Evolutionary conservation across 2,797 vertebrate genomes (phyloP).

Genomic region (Potorous gilbertii): DNA sequence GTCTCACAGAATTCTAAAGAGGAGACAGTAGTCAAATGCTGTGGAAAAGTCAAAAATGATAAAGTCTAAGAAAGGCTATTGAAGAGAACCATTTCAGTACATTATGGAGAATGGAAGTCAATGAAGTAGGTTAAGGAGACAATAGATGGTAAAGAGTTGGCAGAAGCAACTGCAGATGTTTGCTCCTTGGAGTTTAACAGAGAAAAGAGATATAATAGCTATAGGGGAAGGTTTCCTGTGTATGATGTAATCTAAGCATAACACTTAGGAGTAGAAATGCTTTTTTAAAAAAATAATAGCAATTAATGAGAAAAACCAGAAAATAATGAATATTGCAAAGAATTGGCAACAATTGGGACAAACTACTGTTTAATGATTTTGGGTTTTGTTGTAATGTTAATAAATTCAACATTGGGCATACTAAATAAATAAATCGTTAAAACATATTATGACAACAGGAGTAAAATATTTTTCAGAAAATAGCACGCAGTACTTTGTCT

Average conservation of each 20-base stretch:
- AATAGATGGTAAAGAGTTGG: not conserved
- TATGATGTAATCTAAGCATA: not conserved
- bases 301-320: not conserved
- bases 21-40: not conserved
- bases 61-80: not conserved
- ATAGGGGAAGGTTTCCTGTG: not conserved
- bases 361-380: not conserved
- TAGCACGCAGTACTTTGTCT: not conserved
- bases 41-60: not conserved
- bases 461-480: conserved; percentile 27
- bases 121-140: not conserved
- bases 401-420: conserved; percentile 2
- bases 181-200: not conserved
- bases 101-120: not conserved
- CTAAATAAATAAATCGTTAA: conserved; percentile 15
- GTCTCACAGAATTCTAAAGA: not conserved
- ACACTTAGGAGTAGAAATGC: not conserved
- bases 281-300: not conserved
- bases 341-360: not conserved
- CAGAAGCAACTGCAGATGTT: not conserved
- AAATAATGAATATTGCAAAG: not conserved
- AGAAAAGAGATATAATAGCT: not conserved
- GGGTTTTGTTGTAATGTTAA: not conserved
- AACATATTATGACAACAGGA: conserved; percentile 18
- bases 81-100: not conserved